phyloP scores from a whole-genome alignment of 2,113 vertebrate species.

The Plecturocebus donacophilus region DNA sequence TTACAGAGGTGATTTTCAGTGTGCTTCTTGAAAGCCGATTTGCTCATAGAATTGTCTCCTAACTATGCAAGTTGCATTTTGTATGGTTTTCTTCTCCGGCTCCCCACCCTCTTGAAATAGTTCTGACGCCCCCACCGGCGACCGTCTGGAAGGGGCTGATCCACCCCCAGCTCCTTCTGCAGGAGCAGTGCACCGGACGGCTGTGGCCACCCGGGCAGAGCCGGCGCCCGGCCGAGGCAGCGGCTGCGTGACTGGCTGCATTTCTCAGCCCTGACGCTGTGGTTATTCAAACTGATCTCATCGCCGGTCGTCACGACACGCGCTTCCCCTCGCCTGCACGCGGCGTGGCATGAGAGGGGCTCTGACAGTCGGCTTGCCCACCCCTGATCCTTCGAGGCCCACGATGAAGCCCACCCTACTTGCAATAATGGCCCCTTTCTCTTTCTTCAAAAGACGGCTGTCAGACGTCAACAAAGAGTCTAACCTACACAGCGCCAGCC shows the following conservation, averaged over 20 bases:
- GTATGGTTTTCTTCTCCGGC: background rate
- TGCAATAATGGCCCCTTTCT: background rate
- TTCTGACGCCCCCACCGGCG: background rate
- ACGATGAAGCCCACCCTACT: background rate
- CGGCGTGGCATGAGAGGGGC: conserved; percentile 19
- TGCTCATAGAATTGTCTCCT: background rate
- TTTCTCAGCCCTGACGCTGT: conserved; percentile 53
- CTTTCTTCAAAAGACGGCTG: background rate
- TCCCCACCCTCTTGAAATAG: background rate
- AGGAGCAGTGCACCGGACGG: background rate
- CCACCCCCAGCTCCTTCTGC: background rate
- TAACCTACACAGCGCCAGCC: background rate
- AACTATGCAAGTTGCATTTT: background rate
- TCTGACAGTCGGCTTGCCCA: background rate
- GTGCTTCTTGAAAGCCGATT: background rate
- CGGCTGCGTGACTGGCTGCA: conserved; percentile 75
- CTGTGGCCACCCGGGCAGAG: background rate
- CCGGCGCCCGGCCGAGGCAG: background rate
- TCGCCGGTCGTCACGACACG: conserved; percentile 76
- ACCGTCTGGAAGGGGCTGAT: background rate
- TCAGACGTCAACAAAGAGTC: background rate
- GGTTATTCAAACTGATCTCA: conserved; percentile 72
- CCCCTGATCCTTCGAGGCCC: background rate
- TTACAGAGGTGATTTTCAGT: background rate
- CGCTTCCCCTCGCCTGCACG: conserved; percentile 64